Base-by-base conservation (phyloP, 1,140 invertebrate genomes). In the Euura lappo region DNA sequence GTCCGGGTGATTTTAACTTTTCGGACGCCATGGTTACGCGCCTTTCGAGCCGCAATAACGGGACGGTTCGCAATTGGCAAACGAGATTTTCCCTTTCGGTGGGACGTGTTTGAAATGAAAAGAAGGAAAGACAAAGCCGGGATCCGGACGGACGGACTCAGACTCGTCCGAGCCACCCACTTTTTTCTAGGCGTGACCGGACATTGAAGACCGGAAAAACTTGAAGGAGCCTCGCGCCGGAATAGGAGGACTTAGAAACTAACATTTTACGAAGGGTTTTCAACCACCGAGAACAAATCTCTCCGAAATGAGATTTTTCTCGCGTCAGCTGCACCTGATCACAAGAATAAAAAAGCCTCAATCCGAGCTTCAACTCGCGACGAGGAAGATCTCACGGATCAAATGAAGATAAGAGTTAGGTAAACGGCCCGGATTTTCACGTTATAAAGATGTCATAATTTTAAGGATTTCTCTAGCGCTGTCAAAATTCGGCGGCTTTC, bases 51-150 rank as follows among this genome's bases (percentile, higher is more conserved):
- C 6, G 51, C 51, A 60, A 60, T 8, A 60, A 6, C 51, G 6
- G 47, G 47, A 11, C 8, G 6, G 51, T 8, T 8, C 3, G 13
- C 3, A 60, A 60, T 60, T n/a, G 51, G 51, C 8, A 60, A 60
- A 60, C 51, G 51, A 60, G 51, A 60, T 60, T 60, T 60, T 60
- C 51, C 51, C 51, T 60, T 60, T 60, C 51, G 8, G 8, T 11
- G 51, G 51, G 51, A 60, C 51, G 51, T 60, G 51, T 2, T 60
- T n/a, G 13, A 60, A 60, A 60, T 60, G 51, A 60, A 6, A 60
- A 60, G 51, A 60, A n/a, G 51, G 51, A 60, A 60, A 60, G 51
- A 60, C 51, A 60, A 60, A 60, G 51, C 51, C 13, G 51, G 28
- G 28, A 28, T 28, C 28, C 28, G 28, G 28, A 28, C 51, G 51